These are phyloP conservation scores for Acanthurus tractus DNA, from an alignment of 2,797 vertebrate species.

Conservation along the genomic window DNA sequence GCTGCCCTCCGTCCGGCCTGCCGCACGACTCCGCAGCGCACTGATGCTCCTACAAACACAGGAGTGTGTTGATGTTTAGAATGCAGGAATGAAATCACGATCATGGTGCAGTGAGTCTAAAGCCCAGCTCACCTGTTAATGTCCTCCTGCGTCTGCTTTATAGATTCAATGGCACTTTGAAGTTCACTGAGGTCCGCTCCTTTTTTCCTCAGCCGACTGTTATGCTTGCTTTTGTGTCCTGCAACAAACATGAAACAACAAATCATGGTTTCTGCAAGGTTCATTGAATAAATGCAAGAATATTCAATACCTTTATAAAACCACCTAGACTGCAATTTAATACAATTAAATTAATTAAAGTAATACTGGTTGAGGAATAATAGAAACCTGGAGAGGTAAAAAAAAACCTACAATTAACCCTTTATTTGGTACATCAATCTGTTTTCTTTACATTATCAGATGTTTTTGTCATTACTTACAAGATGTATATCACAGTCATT, in stretches of 20 bases:
- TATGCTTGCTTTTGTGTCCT: slow-evolving; percentile 94
- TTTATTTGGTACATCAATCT: background rate
- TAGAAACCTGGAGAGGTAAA: no score
- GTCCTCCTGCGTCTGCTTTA: slow-evolving; percentile 95
- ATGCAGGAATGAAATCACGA: fast-evolving
- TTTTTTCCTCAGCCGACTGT: slow-evolving; percentile 92
- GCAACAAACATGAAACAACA: slow-evolving; percentile 14
- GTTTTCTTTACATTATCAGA: no score
- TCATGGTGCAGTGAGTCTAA: fast-evolving
- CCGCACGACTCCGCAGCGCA: slow-evolving; percentile 89
- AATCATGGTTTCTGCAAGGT: background rate
- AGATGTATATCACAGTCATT: background rate
- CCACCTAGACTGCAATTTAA: no score
- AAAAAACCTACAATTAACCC: no score
- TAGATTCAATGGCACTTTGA: slow-evolving; percentile 96
- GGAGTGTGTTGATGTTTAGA: fast-evolving
- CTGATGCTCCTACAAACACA: slow-evolving; percentile 88
- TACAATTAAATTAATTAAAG: no score
- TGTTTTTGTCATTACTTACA: background rate
- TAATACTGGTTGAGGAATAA: no score
- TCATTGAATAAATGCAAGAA: background rate
- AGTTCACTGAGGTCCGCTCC: slow-evolving; percentile 93
- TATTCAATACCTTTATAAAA: no score
- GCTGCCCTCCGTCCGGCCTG: slow-evolving; percentile 84
- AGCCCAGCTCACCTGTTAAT: slow-evolving; percentile 90